A percentile compares a stretch with the other conserved stretches of the same genome.
These are phyloP conservation scores for Mastomys coucha DNA, from an alignment of 2,113 vertebrate genomes.

Conservation along the genomic window DNA sequence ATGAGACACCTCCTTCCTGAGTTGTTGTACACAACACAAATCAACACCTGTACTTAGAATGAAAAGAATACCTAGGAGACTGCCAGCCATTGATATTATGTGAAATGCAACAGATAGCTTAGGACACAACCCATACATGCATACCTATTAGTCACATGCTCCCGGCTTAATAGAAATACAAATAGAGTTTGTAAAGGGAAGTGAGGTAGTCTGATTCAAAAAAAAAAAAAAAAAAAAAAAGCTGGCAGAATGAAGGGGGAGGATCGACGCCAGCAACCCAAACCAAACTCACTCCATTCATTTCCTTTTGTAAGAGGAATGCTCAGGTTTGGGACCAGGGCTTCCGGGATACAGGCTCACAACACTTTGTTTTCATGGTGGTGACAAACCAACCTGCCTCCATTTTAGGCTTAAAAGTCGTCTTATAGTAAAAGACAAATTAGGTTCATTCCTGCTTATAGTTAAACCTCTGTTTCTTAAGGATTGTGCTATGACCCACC, in stretches of 20 bases:
- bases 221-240: conserved; percentile 8
- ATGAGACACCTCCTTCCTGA: neutral
- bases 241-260: neutral
- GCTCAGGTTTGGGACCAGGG: conserved; percentile 68
- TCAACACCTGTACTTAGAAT: neutral
- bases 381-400: neutral
- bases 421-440: neutral
- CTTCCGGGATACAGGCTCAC: conserved; percentile 70
- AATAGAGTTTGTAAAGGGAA: neutral
- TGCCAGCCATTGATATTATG: neutral
- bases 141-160: neutral
- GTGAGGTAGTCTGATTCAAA: neutral
- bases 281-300: neutral
- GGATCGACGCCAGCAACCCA: conserved; percentile 11
- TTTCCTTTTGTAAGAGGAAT: conserved; percentile 77
- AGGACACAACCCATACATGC: neutral
- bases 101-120: neutral
- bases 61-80: neutral
- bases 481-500: neutral
- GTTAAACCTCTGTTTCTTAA: neutral
- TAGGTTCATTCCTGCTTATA: neutral
- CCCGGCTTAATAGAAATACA: neutral
- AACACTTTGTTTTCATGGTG: conserved; percentile 48
- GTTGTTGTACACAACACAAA: neutral
- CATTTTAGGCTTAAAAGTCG: neutral